These are phyloP conservation scores for Ptychobarbus kaznakovi DNA, from an alignment of 2,797 vertebrate species.

Conservation along the genomic window DNA sequence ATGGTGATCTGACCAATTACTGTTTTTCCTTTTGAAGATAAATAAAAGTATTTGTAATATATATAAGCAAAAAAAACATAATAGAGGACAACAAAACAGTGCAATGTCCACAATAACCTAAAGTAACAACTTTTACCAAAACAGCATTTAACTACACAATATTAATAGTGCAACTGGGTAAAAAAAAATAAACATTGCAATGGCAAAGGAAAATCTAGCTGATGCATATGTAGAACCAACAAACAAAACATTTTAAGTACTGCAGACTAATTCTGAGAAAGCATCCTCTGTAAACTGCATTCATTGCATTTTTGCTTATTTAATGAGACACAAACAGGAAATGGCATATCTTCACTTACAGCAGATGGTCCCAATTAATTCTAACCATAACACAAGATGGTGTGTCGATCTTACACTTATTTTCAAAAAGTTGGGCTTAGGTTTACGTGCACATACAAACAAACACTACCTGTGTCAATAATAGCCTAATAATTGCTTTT, in stretches of 20 bases:
- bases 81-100: not conserved
- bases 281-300: slow-evolving; percentile 1
- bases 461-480: not conserved
- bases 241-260: not conserved
- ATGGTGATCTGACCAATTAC: not conserved
- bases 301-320: slow-evolving; percentile 10
- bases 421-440: not conserved
- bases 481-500: not conserved
- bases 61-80: not conserved
- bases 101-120: not conserved
- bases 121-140: not conserved
- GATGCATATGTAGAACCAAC: not conserved
- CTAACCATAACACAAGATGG: not conserved
- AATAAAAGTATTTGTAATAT: not conserved
- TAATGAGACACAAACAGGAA: not conserved
- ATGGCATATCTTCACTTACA: slow-evolving; percentile 17
- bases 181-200: not conserved
- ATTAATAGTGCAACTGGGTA: not conserved
- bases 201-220: not conserved
- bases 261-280: not conserved
- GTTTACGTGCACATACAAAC: not conserved
- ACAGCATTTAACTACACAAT: not conserved
- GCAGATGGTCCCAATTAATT: slow-evolving; percentile 3
- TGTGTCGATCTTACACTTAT: not conserved
- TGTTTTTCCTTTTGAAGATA: not conserved